A percentile compares a stretch with the other conserved stretches of the same genome.
Evolutionary conservation across 1,140 invertebrate genomes (phyloP).

Genomic region (Oreohelix idahoensis): DNA sequence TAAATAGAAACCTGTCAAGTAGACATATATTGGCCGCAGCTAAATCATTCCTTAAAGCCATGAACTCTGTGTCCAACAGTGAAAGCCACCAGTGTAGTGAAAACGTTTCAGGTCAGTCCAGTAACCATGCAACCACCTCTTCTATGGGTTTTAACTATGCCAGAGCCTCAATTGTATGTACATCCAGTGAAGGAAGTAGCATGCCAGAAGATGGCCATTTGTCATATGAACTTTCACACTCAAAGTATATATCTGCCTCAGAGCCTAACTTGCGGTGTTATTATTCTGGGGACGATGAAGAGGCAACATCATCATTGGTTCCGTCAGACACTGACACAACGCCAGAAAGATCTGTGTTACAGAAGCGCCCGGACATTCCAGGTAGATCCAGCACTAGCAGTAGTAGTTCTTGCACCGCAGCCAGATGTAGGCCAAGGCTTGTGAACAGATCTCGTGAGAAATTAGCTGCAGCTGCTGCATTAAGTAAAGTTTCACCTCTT

Average conservation of each 20-base stretch:
- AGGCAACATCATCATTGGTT: background rate
- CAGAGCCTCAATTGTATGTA: conserved; percentile 6
- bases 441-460: background rate
- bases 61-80: background rate
- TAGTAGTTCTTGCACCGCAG: conserved; percentile 39
- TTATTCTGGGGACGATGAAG: background rate
- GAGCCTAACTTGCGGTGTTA: background rate
- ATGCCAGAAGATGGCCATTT: background rate
- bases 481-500: background rate
- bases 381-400: conserved; percentile 58
- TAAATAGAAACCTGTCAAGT: background rate
- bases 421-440: conserved; percentile 35
- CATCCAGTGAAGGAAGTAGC: conserved; percentile 8
- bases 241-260: background rate
- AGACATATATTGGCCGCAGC: background rate
- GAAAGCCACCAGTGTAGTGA: conserved; percentile 11
- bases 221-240: background rate
- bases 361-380: conserved; percentile 55
- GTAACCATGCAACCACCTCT: conserved; percentile 14
- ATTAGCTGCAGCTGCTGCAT: too few relatives aligned
- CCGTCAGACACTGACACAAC: conserved; percentile 30
- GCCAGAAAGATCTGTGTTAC: conserved; percentile 9
- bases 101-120: background rate
- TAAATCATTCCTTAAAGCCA: background rate
- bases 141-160: conserved; percentile 6